These are phyloP conservation scores for Xiphophorus maculatus DNA, from an alignment of 2,113 vertebrate genomes.

Conservation along the genomic window DNA sequence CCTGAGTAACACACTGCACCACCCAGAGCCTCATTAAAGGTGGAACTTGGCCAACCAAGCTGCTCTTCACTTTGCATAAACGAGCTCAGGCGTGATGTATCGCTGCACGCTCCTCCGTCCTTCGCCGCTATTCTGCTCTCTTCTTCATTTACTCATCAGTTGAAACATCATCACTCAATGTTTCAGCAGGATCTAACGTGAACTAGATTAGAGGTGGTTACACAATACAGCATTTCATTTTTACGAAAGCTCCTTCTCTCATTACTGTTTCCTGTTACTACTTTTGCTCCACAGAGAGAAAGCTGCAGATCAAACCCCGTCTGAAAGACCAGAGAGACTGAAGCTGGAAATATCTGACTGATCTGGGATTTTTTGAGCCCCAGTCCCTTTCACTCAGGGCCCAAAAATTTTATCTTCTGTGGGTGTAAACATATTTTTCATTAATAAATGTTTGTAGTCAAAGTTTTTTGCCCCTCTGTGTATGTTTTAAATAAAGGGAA, in stretches of 20 bases:
- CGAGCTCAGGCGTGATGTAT: constrained; percentile 79
- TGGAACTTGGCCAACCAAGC: constrained; percentile 82
- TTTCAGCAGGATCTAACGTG: constrained; percentile 28
- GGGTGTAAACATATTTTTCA: constrained; percentile 7
- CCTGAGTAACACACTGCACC: constrained; percentile 60
- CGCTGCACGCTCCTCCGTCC: constrained; percentile 64
- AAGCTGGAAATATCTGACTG: background rate
- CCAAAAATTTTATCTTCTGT: constrained; percentile 18
- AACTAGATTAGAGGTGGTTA: constrained; percentile 24
- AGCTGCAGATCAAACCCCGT: constrained; percentile 82
- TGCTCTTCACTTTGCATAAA: constrained; percentile 84
- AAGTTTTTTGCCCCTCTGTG: constrained; percentile 13
- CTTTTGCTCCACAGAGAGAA: constrained; percentile 65
- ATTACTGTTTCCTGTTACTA: background rate
- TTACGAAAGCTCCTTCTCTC: constrained; percentile 16
- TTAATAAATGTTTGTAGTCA: constrained; percentile 25
- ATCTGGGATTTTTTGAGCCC: constrained; percentile 8
- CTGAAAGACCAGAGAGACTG: constrained; percentile 46
- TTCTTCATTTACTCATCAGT: constrained; percentile 64
- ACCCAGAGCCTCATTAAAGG: constrained; percentile 80
- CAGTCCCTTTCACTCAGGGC: constrained; percentile 58
- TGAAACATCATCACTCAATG: constrained; percentile 57
- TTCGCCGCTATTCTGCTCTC: constrained; percentile 37
- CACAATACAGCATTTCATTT: constrained; percentile 19
- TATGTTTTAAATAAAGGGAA: constrained; percentile 22